Percentiles rank a stretch among this genome's conserved stretches.
phyloP scores from a whole-genome alignment of 2,113 vertebrate genomes.

The Pycnonotus jocosus region DNA sequence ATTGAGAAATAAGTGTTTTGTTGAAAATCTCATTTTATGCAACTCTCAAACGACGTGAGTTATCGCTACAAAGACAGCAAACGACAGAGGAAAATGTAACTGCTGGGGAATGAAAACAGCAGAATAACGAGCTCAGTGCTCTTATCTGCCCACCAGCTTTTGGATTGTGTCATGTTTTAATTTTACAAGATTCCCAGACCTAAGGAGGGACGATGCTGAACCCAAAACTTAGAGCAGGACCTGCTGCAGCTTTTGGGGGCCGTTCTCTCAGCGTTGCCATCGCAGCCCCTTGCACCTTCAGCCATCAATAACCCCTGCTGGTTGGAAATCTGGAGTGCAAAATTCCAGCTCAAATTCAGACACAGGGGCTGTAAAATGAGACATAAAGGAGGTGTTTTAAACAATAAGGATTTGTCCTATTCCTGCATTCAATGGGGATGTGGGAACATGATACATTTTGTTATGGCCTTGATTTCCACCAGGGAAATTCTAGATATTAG shows the following conservation, averaged over 20 bases:
- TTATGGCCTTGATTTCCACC: background rate
- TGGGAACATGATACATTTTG: background rate
- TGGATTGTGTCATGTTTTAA: background rate
- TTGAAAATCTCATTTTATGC: background rate
- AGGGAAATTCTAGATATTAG: background rate
- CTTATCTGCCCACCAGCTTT: background rate
- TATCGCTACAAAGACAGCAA: background rate
- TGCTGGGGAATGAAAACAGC: background rate
- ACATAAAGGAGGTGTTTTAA: background rate
- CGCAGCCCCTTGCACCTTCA: background rate
- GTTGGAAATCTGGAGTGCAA: background rate
- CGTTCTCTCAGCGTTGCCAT: background rate
- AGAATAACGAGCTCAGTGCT: background rate
- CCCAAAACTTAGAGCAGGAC: background rate
- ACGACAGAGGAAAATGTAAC: background rate
- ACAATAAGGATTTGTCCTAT: background rate
- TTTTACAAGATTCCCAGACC: background rate
- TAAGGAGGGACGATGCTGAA: background rate
- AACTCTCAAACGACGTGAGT: background rate
- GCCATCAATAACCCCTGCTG: background rate
- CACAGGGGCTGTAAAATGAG: background rate
- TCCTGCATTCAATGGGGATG: accelerated
- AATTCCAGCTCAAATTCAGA: background rate
- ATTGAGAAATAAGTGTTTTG: background rate
- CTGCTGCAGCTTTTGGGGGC: background rate